These are phyloP conservation scores for Eupithecia insigniata DNA, from an alignment of 2,888 invertebrate species.

Conservation along the genomic window DNA sequence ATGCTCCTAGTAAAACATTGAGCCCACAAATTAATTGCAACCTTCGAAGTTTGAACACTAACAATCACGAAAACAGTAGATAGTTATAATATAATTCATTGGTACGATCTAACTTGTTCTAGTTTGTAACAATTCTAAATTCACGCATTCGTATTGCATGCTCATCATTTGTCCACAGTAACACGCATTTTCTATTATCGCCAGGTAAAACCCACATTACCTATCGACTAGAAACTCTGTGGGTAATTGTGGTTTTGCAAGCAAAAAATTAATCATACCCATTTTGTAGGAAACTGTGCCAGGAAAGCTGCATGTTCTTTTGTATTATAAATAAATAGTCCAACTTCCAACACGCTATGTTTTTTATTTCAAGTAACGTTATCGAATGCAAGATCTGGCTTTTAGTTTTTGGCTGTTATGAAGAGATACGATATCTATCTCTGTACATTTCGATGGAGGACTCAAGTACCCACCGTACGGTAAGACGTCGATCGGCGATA, in stretches of 20 bases:
- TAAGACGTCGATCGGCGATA: conserved; percentile 35
- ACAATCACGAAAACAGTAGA: conserved; percentile 69
- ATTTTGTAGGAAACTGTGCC: conserved; percentile 48
- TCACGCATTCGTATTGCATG: conserved; percentile 56
- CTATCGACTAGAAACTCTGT: conserved; percentile 39
- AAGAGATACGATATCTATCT: conserved; percentile 28
- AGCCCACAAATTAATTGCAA: conserved; percentile 76
- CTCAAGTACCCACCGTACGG: conserved; percentile 24
- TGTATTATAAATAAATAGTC: conserved; percentile 54
- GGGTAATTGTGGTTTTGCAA: conserved; percentile 57
- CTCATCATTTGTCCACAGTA: conserved; percentile 60
- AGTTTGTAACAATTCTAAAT: conserved; percentile 60
- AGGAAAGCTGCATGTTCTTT: conserved; percentile 55
- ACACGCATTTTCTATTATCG: conserved; percentile 56
- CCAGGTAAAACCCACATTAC: conserved; percentile 36
- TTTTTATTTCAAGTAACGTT: conserved; percentile 50
- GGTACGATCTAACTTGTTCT: conserved; percentile 53
- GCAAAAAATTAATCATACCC: conserved; percentile 48
- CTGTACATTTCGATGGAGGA: conserved; percentile 24
- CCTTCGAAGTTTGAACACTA: conserved; percentile 63
- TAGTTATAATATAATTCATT: conserved; percentile 49
- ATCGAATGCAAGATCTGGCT: conserved; percentile 44
- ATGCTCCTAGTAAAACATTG: conserved; percentile 81
- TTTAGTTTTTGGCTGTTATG: conserved; percentile 41
- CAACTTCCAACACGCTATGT: conserved; percentile 52